phyloP scores from a whole-genome alignment of 2,888 invertebrate genomes.

The Dichetophora obliterata region DNA sequence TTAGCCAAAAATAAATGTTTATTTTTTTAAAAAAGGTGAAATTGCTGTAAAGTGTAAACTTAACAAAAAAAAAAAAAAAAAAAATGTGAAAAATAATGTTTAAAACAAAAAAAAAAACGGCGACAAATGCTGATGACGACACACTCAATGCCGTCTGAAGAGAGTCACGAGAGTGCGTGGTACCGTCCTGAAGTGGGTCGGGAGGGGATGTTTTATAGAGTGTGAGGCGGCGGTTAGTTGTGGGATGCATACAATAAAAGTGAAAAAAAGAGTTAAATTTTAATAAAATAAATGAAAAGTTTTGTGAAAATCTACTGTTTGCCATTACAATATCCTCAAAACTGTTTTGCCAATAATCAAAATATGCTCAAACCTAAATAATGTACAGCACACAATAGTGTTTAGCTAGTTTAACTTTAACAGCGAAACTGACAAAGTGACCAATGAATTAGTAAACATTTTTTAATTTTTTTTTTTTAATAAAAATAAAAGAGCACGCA shows the following conservation, averaged over 20 bases:
- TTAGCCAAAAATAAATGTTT: background rate
- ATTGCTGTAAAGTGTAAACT: background rate
- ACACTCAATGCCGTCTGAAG: background rate
- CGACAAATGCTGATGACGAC: slow-evolving; percentile 30
- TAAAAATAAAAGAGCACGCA: background rate
- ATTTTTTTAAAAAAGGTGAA: background rate
- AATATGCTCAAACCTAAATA: too few relatives aligned
- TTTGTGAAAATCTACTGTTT: too few relatives aligned
- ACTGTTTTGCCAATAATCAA: too few relatives aligned
- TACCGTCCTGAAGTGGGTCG: background rate
- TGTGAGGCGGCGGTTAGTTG: background rate
- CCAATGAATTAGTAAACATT: too few relatives aligned
- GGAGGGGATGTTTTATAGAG: background rate
- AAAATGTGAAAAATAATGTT: too few relatives aligned
- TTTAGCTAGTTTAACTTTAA: too few relatives aligned
- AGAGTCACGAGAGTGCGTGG: background rate
- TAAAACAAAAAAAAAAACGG: background rate
- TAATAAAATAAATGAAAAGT: too few relatives aligned
- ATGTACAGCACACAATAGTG: too few relatives aligned
- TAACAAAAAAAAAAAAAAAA: background rate
- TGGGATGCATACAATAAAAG: background rate
- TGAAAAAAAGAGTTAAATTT: background rate
- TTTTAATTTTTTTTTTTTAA: background rate
- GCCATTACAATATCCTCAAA: too few relatives aligned
- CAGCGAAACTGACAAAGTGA: too few relatives aligned